Evolutionary conservation across 2,888 invertebrate species (phyloP).

Genomic region (Scaptomyza flava): DNA sequence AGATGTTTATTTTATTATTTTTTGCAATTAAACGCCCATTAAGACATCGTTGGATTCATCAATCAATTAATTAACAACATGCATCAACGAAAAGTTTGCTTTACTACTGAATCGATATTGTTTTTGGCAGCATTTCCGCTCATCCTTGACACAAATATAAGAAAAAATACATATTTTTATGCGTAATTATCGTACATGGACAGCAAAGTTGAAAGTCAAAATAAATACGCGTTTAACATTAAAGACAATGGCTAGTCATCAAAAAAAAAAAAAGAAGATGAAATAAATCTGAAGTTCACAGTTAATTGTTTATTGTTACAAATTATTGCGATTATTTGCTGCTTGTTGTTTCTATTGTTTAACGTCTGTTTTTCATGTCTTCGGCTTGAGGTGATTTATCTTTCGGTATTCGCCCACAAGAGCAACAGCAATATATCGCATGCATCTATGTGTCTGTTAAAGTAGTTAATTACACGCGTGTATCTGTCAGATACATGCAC

Average conservation of each 20-base stretch:
- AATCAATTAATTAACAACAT: conserved; percentile 44
- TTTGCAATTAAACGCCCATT: conserved; percentile 53
- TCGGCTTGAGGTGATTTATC: conserved; percentile 43
- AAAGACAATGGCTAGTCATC: conserved; percentile 12
- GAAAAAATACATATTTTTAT: conserved; percentile 37
- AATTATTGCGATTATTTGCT: conserved; percentile 56
- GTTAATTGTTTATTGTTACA: conserved; percentile 44
- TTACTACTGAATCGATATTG: conserved; percentile 38
- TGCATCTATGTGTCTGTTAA: conserved; percentile 21
- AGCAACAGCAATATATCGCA: conserved; percentile 22
- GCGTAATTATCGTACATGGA: conserved; percentile 60
- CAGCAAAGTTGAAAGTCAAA: conserved; percentile 36
- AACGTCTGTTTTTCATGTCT: neutral
- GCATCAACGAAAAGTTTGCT: conserved; percentile 38
- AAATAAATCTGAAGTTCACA: conserved; percentile 23
- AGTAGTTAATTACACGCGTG: conserved; percentile 61
- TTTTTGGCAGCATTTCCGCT: conserved; percentile 63
- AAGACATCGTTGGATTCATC: conserved; percentile 55
- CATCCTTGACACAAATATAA: conserved; percentile 70
- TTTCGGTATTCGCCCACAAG: conserved; percentile 67
- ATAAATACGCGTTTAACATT: conserved; percentile 16
- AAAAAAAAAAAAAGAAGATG: neutral
- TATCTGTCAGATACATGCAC: conserved; percentile 56
- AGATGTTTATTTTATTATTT: conserved; percentile 6
- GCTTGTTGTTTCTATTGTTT: conserved; percentile 18